Percentiles rank a stretch among this genome's conserved stretches.
Conservation (phyloP, 2,888 invertebrate species). For the Mystacides longicornis region DNA sequence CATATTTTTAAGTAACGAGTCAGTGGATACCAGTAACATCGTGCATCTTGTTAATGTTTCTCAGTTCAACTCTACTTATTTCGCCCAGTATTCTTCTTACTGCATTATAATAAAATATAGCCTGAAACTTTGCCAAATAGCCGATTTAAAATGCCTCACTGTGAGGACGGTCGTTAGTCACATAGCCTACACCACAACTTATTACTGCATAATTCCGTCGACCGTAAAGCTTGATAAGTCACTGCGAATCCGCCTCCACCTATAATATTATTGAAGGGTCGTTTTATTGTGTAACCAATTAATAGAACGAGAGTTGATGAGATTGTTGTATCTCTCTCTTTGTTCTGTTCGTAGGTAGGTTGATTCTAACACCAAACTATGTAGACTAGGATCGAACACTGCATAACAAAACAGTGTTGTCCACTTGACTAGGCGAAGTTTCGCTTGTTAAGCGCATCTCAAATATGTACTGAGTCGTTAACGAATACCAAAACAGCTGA, state of each 20-base stretch:
- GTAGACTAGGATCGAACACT: constrained; percentile 1
- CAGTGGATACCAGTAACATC: not conserved
- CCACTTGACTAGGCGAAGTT: constrained; percentile 7
- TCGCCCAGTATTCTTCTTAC: constrained; percentile 3
- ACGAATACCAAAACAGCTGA: constrained; percentile 4
- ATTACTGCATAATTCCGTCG: constrained; percentile 7
- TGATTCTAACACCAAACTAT: too few relatives aligned
- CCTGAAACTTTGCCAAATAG: constrained; percentile 25
- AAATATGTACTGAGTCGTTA: not conserved
- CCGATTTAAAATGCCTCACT: constrained; percentile 23
- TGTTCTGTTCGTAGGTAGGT: too few relatives aligned
- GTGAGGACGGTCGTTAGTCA: constrained; percentile 21
- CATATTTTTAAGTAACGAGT: constrained; percentile 1
- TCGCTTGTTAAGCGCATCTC: constrained; percentile 9
- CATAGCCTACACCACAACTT: too few relatives aligned
- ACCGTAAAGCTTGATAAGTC: too few relatives aligned
- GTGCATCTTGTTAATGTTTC: constrained; percentile 13
- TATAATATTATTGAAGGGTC: too few relatives aligned
- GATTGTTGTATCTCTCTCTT: too few relatives aligned
- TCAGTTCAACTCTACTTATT: not conserved
- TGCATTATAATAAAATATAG: constrained; percentile 17
- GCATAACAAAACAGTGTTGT: constrained; percentile 8
- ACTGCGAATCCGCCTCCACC: too few relatives aligned
- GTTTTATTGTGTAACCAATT: too few relatives aligned
- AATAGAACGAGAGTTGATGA: too few relatives aligned